A percentile compares a stretch with the other conserved stretches of the same genome.
These are phyloP conservation scores for Fratercula arctica DNA, from an alignment of 2,797 vertebrate species.

Conservation along the genomic window DNA sequence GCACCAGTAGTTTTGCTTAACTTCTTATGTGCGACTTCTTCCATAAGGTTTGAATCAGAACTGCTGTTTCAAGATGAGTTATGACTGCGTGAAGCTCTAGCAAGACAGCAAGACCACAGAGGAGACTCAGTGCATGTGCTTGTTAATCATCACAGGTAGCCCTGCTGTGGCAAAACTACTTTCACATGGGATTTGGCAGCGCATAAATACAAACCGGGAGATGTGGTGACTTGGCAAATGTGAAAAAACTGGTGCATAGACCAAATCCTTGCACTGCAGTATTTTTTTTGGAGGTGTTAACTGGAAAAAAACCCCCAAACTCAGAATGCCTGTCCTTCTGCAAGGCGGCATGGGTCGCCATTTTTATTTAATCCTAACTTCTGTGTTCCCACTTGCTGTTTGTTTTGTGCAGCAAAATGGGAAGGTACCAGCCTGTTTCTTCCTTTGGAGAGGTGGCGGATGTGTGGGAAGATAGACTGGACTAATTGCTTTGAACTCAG, in stretches of 20 bases:
- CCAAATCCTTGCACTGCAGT: background rate
- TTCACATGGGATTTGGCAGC: background rate
- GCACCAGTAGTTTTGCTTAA: background rate
- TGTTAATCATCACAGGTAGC: constrained; percentile 32
- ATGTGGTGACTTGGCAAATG: background rate
- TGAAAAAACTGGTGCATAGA: background rate
- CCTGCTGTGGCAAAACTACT: constrained; percentile 34
- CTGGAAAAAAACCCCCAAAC: background rate
- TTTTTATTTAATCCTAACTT: background rate
- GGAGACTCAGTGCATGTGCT: background rate
- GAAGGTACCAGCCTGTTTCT: background rate
- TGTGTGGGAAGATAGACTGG: background rate
- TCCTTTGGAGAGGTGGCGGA: background rate
- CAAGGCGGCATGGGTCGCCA: background rate
- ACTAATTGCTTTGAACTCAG: background rate
- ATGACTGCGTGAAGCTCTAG: background rate
- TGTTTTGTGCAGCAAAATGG: background rate
- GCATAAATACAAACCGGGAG: background rate
- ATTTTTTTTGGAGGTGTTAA: background rate
- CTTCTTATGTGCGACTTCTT: background rate
- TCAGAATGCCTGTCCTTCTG: background rate
- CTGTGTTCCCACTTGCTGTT: background rate
- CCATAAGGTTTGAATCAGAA: constrained; percentile 21
- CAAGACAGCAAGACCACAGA: background rate
- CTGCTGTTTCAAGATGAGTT: constrained; percentile 8